Conservation (phyloP, 2,113 vertebrate genomes). For the Naja naja region DNA sequence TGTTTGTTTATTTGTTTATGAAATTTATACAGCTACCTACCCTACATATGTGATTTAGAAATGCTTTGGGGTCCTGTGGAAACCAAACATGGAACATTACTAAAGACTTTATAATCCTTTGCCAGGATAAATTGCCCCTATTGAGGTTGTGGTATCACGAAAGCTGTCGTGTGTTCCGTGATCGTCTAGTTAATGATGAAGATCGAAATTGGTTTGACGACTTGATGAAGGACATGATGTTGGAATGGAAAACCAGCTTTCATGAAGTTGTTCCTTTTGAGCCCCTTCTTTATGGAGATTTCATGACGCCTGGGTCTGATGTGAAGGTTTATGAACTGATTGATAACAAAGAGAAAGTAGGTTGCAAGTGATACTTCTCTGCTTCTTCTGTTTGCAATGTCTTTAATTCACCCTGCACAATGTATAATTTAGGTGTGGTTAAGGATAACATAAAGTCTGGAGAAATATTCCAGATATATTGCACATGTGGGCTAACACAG, state of each 20-base stretch:
- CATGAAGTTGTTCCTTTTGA: constrained; percentile 75
- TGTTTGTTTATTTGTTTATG: not conserved
- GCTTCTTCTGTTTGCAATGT: not conserved
- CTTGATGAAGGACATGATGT: constrained; percentile 76
- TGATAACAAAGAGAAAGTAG: constrained; percentile 77
- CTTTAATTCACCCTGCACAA: not conserved
- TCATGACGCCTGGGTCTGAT: constrained; percentile 77
- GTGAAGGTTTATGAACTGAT: constrained; percentile 79
- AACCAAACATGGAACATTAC: constrained; percentile 14
- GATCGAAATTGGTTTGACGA: constrained; percentile 83
- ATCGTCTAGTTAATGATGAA: constrained; percentile 81
- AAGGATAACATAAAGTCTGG: not conserved
- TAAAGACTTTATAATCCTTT: constrained; percentile 18
- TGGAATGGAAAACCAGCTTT: constrained; percentile 74
- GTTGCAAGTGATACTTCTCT: not conserved
- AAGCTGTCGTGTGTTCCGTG: constrained; percentile 87
- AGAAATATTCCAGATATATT: constrained; percentile 19
- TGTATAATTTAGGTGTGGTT: not conserved
- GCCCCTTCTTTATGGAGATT: constrained; percentile 88
- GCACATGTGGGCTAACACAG: not conserved
- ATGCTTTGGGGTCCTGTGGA: not conserved
- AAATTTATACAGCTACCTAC: not conserved
- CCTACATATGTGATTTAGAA: not conserved
- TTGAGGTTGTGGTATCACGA: constrained; percentile 89
- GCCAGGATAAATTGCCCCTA: constrained; percentile 77